These are phyloP conservation scores for Linhomoeus sp. DNA, from an alignment of 2,888 invertebrate species.

Conservation along the genomic window DNA sequence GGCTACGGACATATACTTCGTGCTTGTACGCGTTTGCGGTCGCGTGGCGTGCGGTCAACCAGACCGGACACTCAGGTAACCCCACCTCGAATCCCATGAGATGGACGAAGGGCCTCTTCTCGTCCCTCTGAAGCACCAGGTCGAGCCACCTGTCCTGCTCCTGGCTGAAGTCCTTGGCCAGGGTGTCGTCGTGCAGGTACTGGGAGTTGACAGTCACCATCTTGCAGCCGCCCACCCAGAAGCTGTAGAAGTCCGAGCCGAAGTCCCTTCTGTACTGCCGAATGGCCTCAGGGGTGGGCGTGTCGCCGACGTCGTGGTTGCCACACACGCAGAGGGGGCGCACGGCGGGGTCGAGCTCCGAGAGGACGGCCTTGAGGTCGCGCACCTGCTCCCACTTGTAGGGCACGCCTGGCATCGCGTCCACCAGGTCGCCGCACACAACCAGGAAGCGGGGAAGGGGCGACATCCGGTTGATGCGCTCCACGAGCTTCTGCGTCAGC, in stretches of 20 bases:
- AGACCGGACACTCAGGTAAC: no score
- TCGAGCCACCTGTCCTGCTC: conserved; percentile 34
- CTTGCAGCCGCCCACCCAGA: conserved; percentile 33
- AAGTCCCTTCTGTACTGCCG: conserved; percentile 13
- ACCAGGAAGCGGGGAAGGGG: conserved; percentile 32
- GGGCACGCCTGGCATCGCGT: conserved; percentile 31
- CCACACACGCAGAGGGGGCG: conserved; percentile 36
- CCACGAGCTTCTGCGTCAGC: conserved; percentile 28
- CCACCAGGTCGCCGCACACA: conserved; percentile 36
- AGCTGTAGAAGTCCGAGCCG: conserved; percentile 36
- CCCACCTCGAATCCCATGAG: conserved; percentile 7
- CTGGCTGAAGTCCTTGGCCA: conserved; percentile 10
- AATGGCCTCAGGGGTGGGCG: conserved; percentile 30
- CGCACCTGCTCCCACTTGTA: conserved; percentile 25
- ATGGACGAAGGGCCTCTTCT: conserved; percentile 1
- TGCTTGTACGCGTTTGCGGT: no score
- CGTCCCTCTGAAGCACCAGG: conserved; percentile 15
- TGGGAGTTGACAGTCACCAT: conserved; percentile 37
- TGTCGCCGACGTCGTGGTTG: conserved; percentile 37
- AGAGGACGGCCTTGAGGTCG: conserved; percentile 29
- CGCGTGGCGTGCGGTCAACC: no score
- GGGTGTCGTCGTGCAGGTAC: conserved; percentile 24
- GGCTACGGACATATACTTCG: no score
- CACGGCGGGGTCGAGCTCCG: conserved; percentile 30
- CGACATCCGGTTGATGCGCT: conserved; percentile 30